Evolutionary conservation across 2,113 vertebrate genomes (phyloP).

Genomic region (Spheniscus mendiculus): DNA sequence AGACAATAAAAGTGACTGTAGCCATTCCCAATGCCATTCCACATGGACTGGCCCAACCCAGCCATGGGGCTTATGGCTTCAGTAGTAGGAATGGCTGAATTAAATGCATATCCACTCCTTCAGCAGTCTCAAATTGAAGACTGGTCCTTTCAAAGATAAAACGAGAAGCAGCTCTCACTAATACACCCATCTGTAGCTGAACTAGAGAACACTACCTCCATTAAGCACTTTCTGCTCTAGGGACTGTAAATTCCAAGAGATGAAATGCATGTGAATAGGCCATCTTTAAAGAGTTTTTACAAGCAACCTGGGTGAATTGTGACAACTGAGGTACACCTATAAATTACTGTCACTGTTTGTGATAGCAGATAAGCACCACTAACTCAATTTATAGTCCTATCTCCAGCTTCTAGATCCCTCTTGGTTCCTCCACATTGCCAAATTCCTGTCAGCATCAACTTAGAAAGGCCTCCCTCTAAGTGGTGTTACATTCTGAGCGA

Average conservation of each 20-base stretch:
- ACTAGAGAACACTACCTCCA: neutral
- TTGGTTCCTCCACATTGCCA: neutral
- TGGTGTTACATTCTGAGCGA: neutral
- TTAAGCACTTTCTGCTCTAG: neutral
- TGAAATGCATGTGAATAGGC: neutral
- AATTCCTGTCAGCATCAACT: neutral
- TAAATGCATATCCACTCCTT: neutral
- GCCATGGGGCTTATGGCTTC: neutral
- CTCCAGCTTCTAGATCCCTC: neutral
- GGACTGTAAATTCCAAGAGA: neutral
- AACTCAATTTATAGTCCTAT: neutral
- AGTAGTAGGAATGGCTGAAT: neutral
- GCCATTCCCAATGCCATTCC: neutral
- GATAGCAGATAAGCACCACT: neutral
- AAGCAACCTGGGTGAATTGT: neutral
- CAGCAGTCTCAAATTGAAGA: neutral
- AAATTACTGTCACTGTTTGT: neutral
- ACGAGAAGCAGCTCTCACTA: neutral
- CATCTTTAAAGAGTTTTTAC: neutral
- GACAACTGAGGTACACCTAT: neutral
- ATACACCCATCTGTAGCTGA: neutral
- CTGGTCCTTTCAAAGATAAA: neutral
- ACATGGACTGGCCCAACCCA: neutral
- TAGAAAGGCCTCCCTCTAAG: neutral
- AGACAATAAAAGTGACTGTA: neutral